A percentile compares a stretch with the other conserved stretches of the same genome.
Conservation (phyloP, 2,888 invertebrate species). For the Conomelus anceps region DNA sequence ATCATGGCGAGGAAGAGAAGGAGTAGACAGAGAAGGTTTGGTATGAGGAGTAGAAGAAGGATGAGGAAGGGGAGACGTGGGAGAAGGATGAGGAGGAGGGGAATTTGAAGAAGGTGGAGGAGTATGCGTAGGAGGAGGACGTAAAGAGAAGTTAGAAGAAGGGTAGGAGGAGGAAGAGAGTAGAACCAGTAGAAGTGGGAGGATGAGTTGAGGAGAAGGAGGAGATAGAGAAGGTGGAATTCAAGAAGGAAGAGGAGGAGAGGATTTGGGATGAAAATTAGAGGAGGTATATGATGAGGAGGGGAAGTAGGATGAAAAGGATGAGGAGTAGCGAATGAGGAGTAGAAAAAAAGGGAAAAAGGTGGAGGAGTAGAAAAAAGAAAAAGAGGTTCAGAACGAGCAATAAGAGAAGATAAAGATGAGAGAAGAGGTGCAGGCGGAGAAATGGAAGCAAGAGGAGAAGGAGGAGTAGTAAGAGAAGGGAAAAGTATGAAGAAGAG, state of each 20-base stretch:
- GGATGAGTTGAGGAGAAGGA: neutral
- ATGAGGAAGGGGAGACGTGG: neutral
- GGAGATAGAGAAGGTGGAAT: neutral
- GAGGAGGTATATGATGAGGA: neutral
- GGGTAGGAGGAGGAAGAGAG: too few species aligned
- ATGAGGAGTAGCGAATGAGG: neutral
- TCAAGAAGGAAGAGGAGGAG: neutral
- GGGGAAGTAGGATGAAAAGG: neutral
- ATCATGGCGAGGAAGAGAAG: neutral
- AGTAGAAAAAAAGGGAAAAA: neutral
- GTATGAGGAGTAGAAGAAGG: neutral
- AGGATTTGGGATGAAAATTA: too few species aligned
- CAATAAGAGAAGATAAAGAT: neutral
- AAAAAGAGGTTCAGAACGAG: neutral
- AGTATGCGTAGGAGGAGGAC: too few species aligned
- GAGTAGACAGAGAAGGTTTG: neutral
- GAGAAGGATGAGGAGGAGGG: neutral
- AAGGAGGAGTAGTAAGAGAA: neutral
- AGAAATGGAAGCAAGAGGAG: neutral
- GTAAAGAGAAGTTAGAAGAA: too few species aligned
- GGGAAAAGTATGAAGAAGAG: neutral
- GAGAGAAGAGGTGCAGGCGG: neutral
- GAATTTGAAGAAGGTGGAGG: neutral
- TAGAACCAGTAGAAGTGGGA: neutral
- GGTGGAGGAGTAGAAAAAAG: neutral